Evolutionary conservation across 2,888 invertebrate species (phyloP), one percentile per base, ranked within the genome.

Genomic region (Campoplex nolae): DNA sequence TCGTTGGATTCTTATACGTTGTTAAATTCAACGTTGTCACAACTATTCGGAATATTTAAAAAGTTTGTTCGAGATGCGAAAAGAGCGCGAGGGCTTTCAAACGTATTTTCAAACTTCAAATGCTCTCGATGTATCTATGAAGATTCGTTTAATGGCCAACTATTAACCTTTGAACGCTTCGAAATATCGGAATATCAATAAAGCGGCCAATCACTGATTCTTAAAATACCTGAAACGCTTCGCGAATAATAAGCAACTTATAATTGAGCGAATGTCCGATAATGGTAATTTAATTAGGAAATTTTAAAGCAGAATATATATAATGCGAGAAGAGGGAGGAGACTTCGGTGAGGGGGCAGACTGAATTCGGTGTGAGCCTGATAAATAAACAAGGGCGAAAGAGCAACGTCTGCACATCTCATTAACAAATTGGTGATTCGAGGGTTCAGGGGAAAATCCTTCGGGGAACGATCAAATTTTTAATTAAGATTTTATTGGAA

Each of bases 401-500:
- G 38, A 35, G 84, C 23, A 74, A 78, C 70, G 70, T 28, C 56
- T 65, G 76, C 70, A 76, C 76, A 83, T 76, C 71, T 67, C 54
- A 74, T 80, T 77, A 83, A 32, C 73, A 13, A 38, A 73, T 23
- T 51, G 51, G 68, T 70, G 73, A n/a, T 75, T 58, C 45, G 68
- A 62, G 62, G 77, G 80, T 65, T 77, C 81, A 68, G 23, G 28
- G 77, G 48, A 73, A 51, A 68, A 76, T 35, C 76, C 77, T 38
- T 67, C 68, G 80, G 48, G 81, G 68, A 82, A 75, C 74, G 81
- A 84, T 84, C 78, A 82, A 82, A 84, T 84, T 87, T 87, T 87
- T 87, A 81, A 87, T 87, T 87, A 87, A 87, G 78, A 81, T 84
- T 84, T 87, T 78, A 87, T 87, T 87, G 81, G 74, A 54, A 74